These are phyloP conservation scores for Watsonalla cultraria DNA, from an alignment of 2,888 invertebrate genomes.

Conservation along the genomic window DNA sequence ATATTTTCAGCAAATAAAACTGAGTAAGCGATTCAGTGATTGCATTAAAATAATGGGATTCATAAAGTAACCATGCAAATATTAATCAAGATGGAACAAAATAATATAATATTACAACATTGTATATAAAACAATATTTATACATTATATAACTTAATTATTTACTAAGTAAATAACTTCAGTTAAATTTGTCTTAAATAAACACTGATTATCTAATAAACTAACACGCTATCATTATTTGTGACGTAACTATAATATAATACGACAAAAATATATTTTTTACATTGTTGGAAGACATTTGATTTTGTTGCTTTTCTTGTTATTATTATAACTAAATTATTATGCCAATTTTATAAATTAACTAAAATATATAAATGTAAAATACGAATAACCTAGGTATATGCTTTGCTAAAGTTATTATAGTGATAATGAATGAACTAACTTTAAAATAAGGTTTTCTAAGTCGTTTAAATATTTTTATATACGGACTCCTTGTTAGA, in stretches of 20 bases:
- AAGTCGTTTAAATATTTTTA: too few species aligned
- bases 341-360: slow-evolving; percentile 3
- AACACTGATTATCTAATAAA: slow-evolving; percentile 22
- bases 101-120: not conserved
- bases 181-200: slow-evolving; percentile 2
- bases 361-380: not conserved
- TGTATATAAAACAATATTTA: not conserved
- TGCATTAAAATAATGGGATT: too few species aligned
- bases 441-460: not conserved
- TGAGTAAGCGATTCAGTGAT: too few species aligned
- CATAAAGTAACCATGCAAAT: too few species aligned
- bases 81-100: too few species aligned
- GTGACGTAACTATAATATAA: slow-evolving; percentile 17
- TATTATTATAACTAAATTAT: slow-evolving; percentile 8
- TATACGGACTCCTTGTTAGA: too few species aligned
- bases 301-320: slow-evolving; percentile 51
- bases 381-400: too few species aligned
- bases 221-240: slow-evolving; percentile 20
- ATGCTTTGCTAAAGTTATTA: not conserved
- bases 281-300: slow-evolving; percentile 57
- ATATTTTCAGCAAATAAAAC: too few species aligned
- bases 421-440: not conserved
- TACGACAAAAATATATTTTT: slow-evolving; percentile 13
- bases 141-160: not conserved
- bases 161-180: not conserved